A percentile compares a stretch with the other conserved stretches of the same genome.
phyloP scores from a whole-genome alignment of 2,113 vertebrate species.

The Oxyruncus cristatus region DNA sequence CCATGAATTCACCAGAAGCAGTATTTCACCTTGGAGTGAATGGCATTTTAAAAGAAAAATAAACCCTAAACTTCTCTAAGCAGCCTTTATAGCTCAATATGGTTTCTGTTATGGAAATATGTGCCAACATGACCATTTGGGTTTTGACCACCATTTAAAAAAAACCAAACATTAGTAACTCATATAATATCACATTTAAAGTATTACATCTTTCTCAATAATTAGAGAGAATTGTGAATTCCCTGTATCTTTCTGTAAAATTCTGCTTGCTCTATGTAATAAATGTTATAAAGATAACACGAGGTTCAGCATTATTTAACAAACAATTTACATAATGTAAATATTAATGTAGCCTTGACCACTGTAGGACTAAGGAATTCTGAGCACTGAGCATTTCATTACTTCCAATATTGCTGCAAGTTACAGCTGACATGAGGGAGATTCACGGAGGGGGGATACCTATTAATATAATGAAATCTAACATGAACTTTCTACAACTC shows the following conservation, averaged over 20 bases:
- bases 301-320: not conserved
- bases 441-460: not conserved
- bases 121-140: not conserved
- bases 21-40: not conserved
- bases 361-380: not conserved
- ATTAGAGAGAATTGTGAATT: not conserved
- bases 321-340: constrained; percentile 21
- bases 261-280: not conserved
- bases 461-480: constrained; percentile 5
- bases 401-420: not conserved
- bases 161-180: not conserved
- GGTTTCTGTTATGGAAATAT: not conserved
- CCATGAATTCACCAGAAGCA: not conserved
- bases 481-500: not conserved
- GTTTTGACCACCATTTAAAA: not conserved
- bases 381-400: not conserved
- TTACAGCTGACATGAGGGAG: not conserved
- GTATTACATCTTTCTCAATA: not conserved
- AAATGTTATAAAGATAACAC: not conserved
- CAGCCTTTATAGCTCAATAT: not conserved
- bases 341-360: constrained; percentile 6
- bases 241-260: not conserved
- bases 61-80: not conserved
- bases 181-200: not conserved
- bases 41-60: not conserved